A percentile compares a stretch with the other conserved stretches of the same genome.
phyloP scores from a whole-genome alignment of 2,888 invertebrate genomes.

The Hyles lineata region DNA sequence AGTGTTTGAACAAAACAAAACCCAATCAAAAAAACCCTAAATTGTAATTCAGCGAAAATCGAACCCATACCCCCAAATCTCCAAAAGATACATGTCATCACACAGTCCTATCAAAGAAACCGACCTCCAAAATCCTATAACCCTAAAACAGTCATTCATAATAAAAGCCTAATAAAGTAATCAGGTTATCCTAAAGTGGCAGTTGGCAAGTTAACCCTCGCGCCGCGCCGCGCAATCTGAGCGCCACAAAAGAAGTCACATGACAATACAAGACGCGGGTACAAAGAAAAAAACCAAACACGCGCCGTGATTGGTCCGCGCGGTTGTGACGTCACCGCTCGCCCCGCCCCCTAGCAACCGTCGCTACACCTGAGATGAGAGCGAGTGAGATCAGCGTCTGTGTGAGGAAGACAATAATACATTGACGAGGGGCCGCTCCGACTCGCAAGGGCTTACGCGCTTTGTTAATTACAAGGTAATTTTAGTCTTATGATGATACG shows the following conservation, averaged over 20 bases:
- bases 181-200: constrained; percentile 25
- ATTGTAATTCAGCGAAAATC: neutral
- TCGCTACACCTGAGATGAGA: constrained; percentile 82
- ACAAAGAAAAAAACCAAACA: constrained; percentile 43
- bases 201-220: constrained; percentile 27
- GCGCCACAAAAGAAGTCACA: constrained; percentile 28
- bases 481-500: fast-evolving
- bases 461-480: constrained; percentile 32
- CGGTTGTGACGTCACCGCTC: constrained; percentile 72
- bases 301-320: constrained; percentile 67
- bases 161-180: constrained; percentile 29
- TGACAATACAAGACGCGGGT: constrained; percentile 40
- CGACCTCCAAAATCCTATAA: neutral
- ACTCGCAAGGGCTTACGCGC: constrained; percentile 43
- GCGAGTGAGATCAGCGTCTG: constrained; percentile 63
- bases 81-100: too few species aligned
- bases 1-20: neutral
- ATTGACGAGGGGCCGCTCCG: constrained; percentile 52
- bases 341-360: constrained; percentile 83
- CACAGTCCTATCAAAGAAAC: too few species aligned
- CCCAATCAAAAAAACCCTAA: too few species aligned
- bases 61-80: neutral
- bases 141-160: neutral
- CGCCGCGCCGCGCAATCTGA: constrained; percentile 35
- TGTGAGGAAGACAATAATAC: constrained; percentile 70